Evolutionary conservation across 1,140 invertebrate genomes (phyloP).

Genomic region (Belonocnema kinseyi): DNA sequence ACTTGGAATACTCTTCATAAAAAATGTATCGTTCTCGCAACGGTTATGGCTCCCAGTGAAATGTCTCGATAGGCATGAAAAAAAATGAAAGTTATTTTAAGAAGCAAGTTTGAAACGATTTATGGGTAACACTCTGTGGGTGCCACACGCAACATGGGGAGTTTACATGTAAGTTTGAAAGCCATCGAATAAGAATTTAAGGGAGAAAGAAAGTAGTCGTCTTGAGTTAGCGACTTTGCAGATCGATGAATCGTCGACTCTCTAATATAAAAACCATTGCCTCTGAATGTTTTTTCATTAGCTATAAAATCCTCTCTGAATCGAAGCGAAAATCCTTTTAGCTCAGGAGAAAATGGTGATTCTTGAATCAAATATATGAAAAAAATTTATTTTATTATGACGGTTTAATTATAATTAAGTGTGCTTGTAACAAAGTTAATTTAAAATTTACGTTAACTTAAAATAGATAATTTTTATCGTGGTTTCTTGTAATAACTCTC

Average conservation of each 20-base stretch:
- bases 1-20: too few species aligned
- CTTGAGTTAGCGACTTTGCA: constrained; percentile 22
- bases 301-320: background rate
- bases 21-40: too few species aligned
- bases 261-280: constrained; percentile 44
- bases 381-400: too few species aligned
- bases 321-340: background rate
- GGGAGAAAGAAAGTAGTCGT: constrained; percentile 30
- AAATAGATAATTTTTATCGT: too few species aligned
- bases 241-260: constrained; percentile 39
- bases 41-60: background rate
- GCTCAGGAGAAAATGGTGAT: constrained; percentile 1
- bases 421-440: too few species aligned
- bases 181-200: constrained; percentile 45
- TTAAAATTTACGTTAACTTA: too few species aligned
- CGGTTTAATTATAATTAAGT: too few species aligned
- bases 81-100: constrained; percentile 2
- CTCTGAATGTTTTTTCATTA: constrained; percentile 35
- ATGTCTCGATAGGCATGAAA: background rate
- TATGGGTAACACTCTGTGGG: constrained; percentile 38
- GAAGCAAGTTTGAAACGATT: constrained; percentile 41
- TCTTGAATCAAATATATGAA: background rate
- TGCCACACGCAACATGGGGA: constrained; percentile 22
- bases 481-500: too few species aligned
- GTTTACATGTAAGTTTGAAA: constrained; percentile 45